Evolutionary conservation across 2,797 vertebrate species (phyloP), one percentile per base, ranked within the genome.

Genomic region (Siniperca undulata): DNA sequence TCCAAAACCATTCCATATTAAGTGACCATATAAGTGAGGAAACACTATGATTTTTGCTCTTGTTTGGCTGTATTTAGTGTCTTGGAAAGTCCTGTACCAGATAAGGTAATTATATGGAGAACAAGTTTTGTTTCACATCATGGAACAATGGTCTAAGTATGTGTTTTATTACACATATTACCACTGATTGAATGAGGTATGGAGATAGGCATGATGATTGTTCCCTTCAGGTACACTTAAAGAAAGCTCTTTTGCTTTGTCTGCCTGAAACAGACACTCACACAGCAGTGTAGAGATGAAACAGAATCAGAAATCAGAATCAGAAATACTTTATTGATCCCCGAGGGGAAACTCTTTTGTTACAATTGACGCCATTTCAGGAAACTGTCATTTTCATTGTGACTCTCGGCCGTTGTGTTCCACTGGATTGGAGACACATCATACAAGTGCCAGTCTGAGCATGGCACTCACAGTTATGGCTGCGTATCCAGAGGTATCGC

Each of bases 391-490:
- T 80, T 86, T 78, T 72, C 68, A 70, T 55, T 82, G 67, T 72
- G 14, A 65, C 48, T 84, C 74, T 46, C n/a, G 16, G 24, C 81
- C 70, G 84, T 87, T 90, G 83, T 88, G 42, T 58, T 80, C 36
- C 55, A 50, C 78, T 84, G 84, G 16, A 78, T 11, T 79, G 76
- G 85, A 79, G 74, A 74, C 77, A 10, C 79, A 69, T 86, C 88
- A 81, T 69, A 71, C 76, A 34, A 89, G 92, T 93, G 77, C 88
- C 92, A 92, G 89, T 86, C 89, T 75, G 90, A 90, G 89, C 87
- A n/a, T 91, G 90, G 92, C 80, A 88, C 92, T 85, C 77, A 69
- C 74, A 77, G 70, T 70, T 58, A 86, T 91, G 74, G 68, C 71
- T 84, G 82, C 77, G 83, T 62, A 80, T 90, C 70, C 85, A 85